Conservation (phyloP, 2,888 invertebrate species). For the Prosapia bicincta region DNA sequence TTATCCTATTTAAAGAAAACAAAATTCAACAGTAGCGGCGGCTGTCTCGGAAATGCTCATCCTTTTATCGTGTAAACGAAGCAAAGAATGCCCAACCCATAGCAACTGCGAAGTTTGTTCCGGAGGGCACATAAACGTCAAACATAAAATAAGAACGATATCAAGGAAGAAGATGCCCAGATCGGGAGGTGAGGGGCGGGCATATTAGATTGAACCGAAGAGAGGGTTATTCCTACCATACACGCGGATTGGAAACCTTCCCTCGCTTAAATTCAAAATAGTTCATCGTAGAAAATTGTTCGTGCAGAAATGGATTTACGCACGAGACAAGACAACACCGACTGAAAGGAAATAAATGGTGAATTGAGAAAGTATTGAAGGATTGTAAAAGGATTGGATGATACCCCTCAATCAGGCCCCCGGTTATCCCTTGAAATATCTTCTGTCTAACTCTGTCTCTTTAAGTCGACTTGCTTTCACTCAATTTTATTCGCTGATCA, state of each 20-base stretch:
- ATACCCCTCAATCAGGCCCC: neutral
- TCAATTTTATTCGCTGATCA: neutral
- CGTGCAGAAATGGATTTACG: neutral
- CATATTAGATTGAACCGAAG: neutral
- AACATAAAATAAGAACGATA: neutral
- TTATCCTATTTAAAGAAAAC: too few relatives aligned
- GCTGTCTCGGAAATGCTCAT: too few relatives aligned
- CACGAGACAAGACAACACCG: neutral
- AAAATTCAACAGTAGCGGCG: too few relatives aligned
- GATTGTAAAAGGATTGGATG: slow-evolving; percentile 1
- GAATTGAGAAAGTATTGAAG: neutral
- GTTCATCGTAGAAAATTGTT: slow-evolving; percentile 2
- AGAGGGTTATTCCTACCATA: neutral
- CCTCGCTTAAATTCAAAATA: neutral
- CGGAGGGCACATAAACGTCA: neutral
- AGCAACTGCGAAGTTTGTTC: neutral
- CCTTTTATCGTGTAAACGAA: too few relatives aligned
- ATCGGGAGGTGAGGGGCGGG: neutral
- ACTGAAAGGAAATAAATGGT: neutral
- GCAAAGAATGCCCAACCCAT: too few relatives aligned
- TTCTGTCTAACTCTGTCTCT: neutral
- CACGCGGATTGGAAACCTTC: neutral
- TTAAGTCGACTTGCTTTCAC: neutral
- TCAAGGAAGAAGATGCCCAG: neutral
- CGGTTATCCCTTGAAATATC: slow-evolving; percentile 2